Conservation (phyloP, 2,113 vertebrate genomes). For the Melanerpes aurifrons region DNA sequence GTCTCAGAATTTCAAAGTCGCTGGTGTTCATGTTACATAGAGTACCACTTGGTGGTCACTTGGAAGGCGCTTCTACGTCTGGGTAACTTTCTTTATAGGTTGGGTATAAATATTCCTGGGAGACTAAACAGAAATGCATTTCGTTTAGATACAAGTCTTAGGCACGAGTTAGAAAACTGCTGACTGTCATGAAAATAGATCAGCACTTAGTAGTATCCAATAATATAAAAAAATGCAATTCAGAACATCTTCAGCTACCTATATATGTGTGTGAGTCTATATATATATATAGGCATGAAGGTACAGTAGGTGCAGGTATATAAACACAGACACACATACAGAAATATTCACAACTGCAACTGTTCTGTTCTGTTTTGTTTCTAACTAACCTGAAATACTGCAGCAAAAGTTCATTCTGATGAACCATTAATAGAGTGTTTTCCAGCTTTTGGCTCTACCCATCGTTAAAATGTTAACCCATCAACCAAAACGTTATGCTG, state of each 20-base stretch:
- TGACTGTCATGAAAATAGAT: constrained; percentile 83
- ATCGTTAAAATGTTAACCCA: constrained; percentile 8
- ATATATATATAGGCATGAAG: constrained; percentile 45
- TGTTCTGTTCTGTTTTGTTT: background rate
- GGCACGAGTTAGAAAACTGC: constrained; percentile 82
- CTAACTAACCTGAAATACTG: constrained; percentile 76
- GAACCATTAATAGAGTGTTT: constrained; percentile 31
- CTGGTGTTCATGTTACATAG: constrained; percentile 82
- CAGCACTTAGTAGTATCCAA: constrained; percentile 78
- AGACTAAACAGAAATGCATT: constrained; percentile 82
- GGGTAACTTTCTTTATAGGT: constrained; percentile 69
- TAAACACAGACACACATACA: constrained; percentile 69
- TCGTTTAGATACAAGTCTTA: constrained; percentile 80
- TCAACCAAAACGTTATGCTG: constrained; percentile 18
- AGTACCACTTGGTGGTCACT: constrained; percentile 76
- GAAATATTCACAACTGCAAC: constrained; percentile 68
- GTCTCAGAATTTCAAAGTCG: constrained; percentile 78
- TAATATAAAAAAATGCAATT: constrained; percentile 82
- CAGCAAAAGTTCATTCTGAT: constrained; percentile 66
- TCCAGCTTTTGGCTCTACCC: constrained; percentile 63
- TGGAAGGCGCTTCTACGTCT: constrained; percentile 83
- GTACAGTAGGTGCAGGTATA: constrained; percentile 33
- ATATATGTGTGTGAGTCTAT: constrained; percentile 56
- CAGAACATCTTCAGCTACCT: constrained; percentile 64
- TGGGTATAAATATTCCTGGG: constrained; percentile 80